These are phyloP conservation scores for Platysternon megacephalum DNA, from an alignment of 2,113 vertebrate genomes.

Conservation along the genomic window DNA sequence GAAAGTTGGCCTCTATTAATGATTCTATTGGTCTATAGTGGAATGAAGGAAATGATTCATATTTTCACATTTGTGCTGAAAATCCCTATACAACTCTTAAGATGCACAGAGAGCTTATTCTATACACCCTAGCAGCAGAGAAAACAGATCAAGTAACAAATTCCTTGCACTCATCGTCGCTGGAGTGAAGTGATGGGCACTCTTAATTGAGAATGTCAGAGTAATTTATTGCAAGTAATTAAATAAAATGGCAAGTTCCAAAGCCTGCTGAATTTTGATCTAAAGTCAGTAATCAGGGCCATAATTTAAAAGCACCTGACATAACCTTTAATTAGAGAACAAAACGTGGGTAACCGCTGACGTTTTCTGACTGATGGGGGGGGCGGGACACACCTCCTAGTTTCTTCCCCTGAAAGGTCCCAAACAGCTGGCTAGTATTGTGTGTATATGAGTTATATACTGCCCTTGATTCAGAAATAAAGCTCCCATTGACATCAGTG, in stretches of 20 bases:
- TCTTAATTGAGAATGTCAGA: slow-evolving; percentile 68
- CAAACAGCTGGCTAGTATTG: slow-evolving; percentile 11
- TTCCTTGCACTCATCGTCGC: slow-evolving; percentile 31
- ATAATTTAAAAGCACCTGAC: slow-evolving; percentile 48
- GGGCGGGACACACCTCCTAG: slow-evolving; percentile 29
- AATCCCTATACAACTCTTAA: background rate
- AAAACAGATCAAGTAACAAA: slow-evolving; percentile 45
- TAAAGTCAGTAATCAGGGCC: slow-evolving; percentile 22
- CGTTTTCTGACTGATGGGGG: slow-evolving; percentile 47
- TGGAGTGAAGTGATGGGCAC: slow-evolving; percentile 14
- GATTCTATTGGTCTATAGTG: background rate
- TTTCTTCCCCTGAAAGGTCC: background rate
- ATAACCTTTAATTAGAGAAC: slow-evolving; percentile 56
- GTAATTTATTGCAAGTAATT: slow-evolving; percentile 66
- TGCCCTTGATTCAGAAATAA: background rate
- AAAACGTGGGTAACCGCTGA: background rate
- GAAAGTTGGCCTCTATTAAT: background rate
- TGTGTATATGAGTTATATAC: rapidly evolving
- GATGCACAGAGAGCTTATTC: background rate
- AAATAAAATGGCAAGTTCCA: slow-evolving; percentile 69
- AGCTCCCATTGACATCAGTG: background rate
- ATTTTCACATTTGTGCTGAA: background rate
- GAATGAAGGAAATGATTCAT: background rate
- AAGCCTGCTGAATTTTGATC: slow-evolving; percentile 50
- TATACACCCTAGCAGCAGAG: background rate